Base-by-base conservation (phyloP, 23 tunicate genomes). In the Phallusia fumigata region DNA sequence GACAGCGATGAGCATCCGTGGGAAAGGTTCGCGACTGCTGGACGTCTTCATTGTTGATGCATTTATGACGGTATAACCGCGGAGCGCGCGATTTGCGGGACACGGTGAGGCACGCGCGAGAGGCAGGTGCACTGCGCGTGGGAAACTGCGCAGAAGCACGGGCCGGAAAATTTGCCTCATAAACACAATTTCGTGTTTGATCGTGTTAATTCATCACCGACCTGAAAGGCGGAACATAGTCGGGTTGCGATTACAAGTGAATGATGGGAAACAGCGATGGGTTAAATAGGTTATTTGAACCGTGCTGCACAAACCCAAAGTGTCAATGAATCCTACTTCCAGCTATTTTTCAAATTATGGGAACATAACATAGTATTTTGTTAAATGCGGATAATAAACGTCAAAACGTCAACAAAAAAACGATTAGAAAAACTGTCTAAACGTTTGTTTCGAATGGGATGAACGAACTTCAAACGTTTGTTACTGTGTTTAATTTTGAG, bases 91-190 rank as follows among this genome's bases (percentile, higher is more conserved):
- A 58, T 58, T 58, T 13, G 8, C 11, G 26, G 69, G 69, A 58
- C 28, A 11, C 69, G 26, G 15, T 24, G 58, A 51, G 15, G 69
- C 69, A 58, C 47, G 69, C 26, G 69, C 11, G 28, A 16, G 69
- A 2, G 69, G 69, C 69, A 58, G 69, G 69, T 58, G 69, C 69
- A 24, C 3, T 16, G 69, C 69, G 69, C 69, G 69, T 58, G 69
- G 69, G 69, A 58, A 58, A 58, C 58, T 58, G 16, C 11, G 69
- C 13, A 24, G 13, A 58, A 58, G 58, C 18, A 58, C 69, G 28
- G 26, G 69, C 47, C 69, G 69, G 69, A 13, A 58, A 58, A 58
- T 58, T 58, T 11, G 5, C 3, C 69, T 11, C 28, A 58, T 58
- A 58, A 58, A 58, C 69, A 21, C 15, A 24, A 22, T 16, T 22